phyloP scores from a whole-genome alignment of 2,888 invertebrate species.

The Rhorus exstirpatorius region DNA sequence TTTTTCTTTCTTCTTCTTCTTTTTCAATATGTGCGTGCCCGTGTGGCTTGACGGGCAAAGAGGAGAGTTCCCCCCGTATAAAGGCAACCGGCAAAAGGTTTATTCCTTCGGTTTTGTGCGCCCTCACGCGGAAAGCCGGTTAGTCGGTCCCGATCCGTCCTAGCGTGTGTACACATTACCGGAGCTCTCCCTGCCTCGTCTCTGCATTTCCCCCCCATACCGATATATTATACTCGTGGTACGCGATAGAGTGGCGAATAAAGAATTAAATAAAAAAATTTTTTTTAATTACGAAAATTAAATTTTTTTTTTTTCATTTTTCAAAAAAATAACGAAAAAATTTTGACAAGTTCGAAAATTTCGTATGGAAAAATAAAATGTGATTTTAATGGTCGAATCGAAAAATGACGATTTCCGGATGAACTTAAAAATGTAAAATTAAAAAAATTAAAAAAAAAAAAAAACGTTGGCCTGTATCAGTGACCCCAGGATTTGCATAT shows the following conservation, averaged over 20 bases:
- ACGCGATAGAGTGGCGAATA: too few relatives aligned
- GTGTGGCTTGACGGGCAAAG: slow-evolving; percentile 51
- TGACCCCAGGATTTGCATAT: slow-evolving; percentile 12
- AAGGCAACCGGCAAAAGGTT: slow-evolving; percentile 68
- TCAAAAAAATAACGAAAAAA: too few relatives aligned
- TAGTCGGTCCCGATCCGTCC: slow-evolving; percentile 82
- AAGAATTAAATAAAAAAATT: too few relatives aligned
- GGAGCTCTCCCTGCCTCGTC: slow-evolving; percentile 17
- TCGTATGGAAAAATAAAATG: too few relatives aligned
- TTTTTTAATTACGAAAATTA: too few relatives aligned
- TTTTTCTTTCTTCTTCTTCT: neutral
- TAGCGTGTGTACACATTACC: slow-evolving; percentile 65
- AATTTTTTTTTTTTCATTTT: too few relatives aligned
- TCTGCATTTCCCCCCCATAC: neutral
- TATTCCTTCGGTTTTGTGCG: slow-evolving; percentile 70
- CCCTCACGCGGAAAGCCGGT: slow-evolving; percentile 82
- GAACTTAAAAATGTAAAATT: neutral
- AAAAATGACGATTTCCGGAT: neutral
- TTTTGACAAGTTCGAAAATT: too few relatives aligned
- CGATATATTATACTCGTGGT: neutral
- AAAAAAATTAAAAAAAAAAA: slow-evolving; percentile 1
- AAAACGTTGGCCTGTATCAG: slow-evolving; percentile 12
- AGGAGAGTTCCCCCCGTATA: slow-evolving; percentile 48
- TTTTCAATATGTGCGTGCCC: neutral
- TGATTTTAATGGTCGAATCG: too few relatives aligned